Evolutionary conservation across 2,113 vertebrate species (phyloP).

Genomic region (Addax nasomaculatus): DNA sequence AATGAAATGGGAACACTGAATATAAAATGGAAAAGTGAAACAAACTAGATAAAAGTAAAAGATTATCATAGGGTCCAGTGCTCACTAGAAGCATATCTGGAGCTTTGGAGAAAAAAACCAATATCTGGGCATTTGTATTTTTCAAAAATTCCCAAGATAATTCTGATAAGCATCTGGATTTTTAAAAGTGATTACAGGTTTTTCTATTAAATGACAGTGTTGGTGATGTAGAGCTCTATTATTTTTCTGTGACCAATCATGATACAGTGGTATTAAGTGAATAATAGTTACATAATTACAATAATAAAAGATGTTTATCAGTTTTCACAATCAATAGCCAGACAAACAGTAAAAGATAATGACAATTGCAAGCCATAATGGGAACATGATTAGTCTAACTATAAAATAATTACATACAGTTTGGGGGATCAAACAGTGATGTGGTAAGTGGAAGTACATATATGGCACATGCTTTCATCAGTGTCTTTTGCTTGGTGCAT

Average conservation of each 20-base stretch:
- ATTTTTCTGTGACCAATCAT: background rate
- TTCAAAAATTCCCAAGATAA: background rate
- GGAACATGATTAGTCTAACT: background rate
- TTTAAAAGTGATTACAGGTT: background rate
- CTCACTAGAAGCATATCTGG: background rate
- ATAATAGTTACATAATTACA: background rate
- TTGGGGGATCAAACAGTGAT: background rate
- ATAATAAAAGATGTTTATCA: background rate
- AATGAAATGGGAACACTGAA: background rate
- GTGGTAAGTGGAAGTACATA: background rate
- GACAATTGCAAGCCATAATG: background rate
- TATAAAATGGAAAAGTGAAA: background rate
- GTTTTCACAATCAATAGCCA: background rate
- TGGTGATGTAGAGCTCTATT: background rate
- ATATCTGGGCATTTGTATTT: background rate
- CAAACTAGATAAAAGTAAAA: background rate
- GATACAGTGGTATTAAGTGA: background rate
- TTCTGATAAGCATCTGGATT: background rate
- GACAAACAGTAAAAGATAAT: background rate
- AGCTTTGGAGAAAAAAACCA: background rate
- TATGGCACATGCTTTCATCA: background rate
- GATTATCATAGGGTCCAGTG: background rate
- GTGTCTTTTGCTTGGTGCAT: background rate
- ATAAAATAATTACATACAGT: background rate
- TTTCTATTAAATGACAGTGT: background rate